Evolutionary conservation across 2,797 vertebrate genomes (phyloP), one percentile per base, ranked within the genome.

Genomic region (Cyprinella venusta): DNA sequence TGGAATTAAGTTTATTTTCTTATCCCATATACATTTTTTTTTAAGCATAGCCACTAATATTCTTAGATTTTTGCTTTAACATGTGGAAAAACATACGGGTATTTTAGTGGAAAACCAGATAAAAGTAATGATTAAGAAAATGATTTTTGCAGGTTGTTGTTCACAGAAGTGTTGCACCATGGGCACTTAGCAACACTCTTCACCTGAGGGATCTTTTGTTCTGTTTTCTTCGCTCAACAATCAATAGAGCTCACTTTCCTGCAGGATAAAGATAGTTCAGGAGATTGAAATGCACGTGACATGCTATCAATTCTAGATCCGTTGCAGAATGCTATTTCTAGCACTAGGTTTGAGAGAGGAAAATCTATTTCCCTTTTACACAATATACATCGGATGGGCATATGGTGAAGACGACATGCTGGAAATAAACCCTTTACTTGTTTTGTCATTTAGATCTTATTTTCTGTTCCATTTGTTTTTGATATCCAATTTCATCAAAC

Each of bases 241-340:
- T 86, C 85, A 84, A 88, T 88, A 84, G 45, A 76, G 74, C 78
- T 33, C 59, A 52, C 76, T 67, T 65, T 77, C 63, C 76, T 54
- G 6, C 76, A 72, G 71, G 87, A 88, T 82, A 88, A 86, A 84
- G 82, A 86, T 80, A 88, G 84, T 82, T 82, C 82, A 71, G 68
- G 42, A 84, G 81, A 79, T 84, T 84, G 85, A 86, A 84, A 86
- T 81, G 82, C 76, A 76, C 2, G 50, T 77, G 64, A 76, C 59
- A 8, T 42, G 48, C 52, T 18, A 69, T 70, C 38, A 76, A 42
- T 59, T 63, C 8, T 2, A 81, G 24, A 26, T 26, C 19, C 19
- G 1, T 16, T 26, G 33, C 72, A 40, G n/a, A 59, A 19, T 59
- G 81, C 52, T 45, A 45, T 83, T 83, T 80, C n/a, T 83, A 70